phyloP scores from a whole-genome alignment of 2,797 vertebrate genomes.

The Acanthopagrus latus region DNA sequence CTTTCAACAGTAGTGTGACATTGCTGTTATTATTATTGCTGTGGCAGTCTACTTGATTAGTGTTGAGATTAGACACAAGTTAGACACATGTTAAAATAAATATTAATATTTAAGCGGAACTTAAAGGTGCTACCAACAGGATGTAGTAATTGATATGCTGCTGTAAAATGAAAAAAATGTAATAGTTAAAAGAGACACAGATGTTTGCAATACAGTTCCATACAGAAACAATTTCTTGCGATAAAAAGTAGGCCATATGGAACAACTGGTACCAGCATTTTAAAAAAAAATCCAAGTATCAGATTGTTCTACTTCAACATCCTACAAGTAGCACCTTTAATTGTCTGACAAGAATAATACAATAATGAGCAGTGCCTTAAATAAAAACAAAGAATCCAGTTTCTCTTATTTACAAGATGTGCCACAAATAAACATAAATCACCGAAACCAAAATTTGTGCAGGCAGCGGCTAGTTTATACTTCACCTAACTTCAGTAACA shows the following conservation, averaged over 20 bases:
- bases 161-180: constrained; percentile 19
- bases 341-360: constrained; percentile 22
- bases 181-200: background rate
- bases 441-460: constrained; percentile 53
- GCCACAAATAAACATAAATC: constrained; percentile 54
- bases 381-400: constrained; percentile 37
- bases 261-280: constrained; percentile 12
- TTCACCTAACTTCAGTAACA: constrained; percentile 48
- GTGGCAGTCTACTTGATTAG: constrained; percentile 25
- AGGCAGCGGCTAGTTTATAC: constrained; percentile 57
- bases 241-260: background rate
- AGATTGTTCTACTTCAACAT: constrained; percentile 40
- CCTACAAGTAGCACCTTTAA: constrained; percentile 65
- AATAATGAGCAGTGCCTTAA: constrained; percentile 46
- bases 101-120: constrained; percentile 28
- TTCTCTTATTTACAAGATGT: constrained; percentile 59
- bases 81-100: constrained; percentile 44
- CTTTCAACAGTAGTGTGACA: constrained; percentile 34
- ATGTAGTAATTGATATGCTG: constrained; percentile 28
- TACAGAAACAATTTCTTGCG: background rate
- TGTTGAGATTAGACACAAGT: constrained; percentile 24
- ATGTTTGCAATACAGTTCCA: background rate
- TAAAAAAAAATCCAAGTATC: background rate
- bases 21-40: no score
- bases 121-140: constrained; percentile 61